These are phyloP conservation scores for Centropus bengalensis DNA, from an alignment of 2,113 vertebrate species.

Conservation along the genomic window DNA sequence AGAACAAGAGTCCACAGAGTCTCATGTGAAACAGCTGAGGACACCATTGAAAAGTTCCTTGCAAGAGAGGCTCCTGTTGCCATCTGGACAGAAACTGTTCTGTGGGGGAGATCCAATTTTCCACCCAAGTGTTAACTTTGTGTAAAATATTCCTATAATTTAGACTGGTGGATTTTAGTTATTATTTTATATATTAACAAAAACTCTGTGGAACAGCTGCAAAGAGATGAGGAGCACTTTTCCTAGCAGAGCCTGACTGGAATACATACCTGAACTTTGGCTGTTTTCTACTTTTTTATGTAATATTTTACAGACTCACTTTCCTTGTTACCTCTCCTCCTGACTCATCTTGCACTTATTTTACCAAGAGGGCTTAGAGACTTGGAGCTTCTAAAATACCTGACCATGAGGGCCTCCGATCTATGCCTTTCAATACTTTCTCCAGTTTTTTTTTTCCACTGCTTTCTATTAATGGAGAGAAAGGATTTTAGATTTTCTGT, in stretches of 20 bases:
- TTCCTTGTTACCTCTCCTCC: neutral
- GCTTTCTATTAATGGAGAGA: neutral
- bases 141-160: neutral
- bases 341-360: neutral
- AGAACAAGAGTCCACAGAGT: neutral
- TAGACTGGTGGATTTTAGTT: neutral
- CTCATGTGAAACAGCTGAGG: neutral
- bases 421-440: neutral
- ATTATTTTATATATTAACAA: neutral
- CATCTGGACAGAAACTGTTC: neutral
- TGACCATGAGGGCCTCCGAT: neutral
- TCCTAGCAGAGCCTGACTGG: neutral
- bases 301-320: neutral
- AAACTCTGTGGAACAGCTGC: neutral
- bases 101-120: neutral
- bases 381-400: neutral
- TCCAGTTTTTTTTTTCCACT: neutral
- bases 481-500: neutral
- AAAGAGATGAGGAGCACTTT: neutral
- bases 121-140: accelerated
- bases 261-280: neutral
- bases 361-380: neutral
- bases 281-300: neutral
- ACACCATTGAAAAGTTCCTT: neutral
- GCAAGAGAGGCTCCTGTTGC: neutral